Conservation (phyloP, 2,888 invertebrate species). For the Arctia plantaginis region DNA sequence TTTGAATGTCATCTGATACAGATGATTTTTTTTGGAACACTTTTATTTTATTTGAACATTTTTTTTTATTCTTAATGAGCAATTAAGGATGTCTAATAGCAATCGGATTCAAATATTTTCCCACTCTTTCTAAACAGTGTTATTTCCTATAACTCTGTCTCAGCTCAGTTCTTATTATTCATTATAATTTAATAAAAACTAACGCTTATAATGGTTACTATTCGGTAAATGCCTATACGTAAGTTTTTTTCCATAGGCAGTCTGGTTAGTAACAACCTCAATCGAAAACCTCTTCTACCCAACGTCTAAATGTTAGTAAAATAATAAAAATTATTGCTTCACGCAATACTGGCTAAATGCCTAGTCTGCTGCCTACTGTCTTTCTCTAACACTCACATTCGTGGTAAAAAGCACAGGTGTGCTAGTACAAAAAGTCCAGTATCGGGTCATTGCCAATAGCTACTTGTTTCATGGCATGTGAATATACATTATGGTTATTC, state of each 20-base stretch:
- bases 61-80: constrained; percentile 72
- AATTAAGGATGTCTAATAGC: constrained; percentile 61
- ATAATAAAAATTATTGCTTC: constrained; percentile 62
- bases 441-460: constrained; percentile 13
- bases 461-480: constrained; percentile 15
- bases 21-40: constrained; percentile 77
- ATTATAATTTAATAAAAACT: constrained; percentile 38
- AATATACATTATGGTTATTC: constrained; percentile 13
- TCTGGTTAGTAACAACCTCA: constrained; percentile 63
- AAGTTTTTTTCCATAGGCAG: constrained; percentile 36
- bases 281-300: constrained; percentile 46
- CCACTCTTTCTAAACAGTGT: constrained; percentile 35
- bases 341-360: constrained; percentile 55
- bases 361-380: constrained; percentile 35
- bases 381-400: constrained; percentile 20
- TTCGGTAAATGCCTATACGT: constrained; percentile 26
- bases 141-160: constrained; percentile 36
- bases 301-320: constrained; percentile 60
- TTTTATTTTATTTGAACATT: constrained; percentile 74
- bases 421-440: constrained; percentile 42
- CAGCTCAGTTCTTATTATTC: constrained; percentile 29
- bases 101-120: constrained; percentile 41
- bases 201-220: constrained; percentile 38
- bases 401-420: constrained; percentile 41
- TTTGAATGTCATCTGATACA: constrained; percentile 86